Evolutionary conservation across 2,888 invertebrate species (phyloP).

Genomic region (Coelinius sp.): DNA sequence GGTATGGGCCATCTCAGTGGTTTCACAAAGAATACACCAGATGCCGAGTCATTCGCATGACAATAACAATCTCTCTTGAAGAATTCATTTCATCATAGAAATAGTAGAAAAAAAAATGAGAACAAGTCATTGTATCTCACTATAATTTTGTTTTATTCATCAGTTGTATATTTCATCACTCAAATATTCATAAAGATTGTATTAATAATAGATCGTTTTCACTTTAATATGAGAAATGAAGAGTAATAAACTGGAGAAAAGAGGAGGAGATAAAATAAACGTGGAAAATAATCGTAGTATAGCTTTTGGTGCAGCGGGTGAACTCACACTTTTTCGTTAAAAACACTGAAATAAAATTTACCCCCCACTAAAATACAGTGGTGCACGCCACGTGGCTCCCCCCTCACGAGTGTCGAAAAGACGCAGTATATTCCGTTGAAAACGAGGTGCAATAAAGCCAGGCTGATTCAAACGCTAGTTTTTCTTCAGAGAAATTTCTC

Average conservation of each 20-base stretch:
- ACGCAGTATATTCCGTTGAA: slow-evolving; percentile 1
- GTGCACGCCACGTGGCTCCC: slow-evolving; percentile 8
- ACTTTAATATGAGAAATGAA: neutral
- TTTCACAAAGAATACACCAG: neutral
- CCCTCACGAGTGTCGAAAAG: neutral
- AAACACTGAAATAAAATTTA: neutral
- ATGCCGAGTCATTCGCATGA: slow-evolving; percentile 17
- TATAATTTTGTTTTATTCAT: neutral
- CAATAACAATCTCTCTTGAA: neutral
- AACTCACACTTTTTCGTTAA: neutral
- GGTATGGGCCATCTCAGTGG: neutral
- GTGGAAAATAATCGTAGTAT: neutral
- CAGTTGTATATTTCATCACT: neutral
- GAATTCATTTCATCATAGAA: neutral
- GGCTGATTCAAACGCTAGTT: slow-evolving; percentile 7
- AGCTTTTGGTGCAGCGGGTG: neutral
- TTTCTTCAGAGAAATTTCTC: neutral
- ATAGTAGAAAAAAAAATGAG: neutral
- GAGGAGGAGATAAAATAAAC: neutral
- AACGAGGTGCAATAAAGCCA: slow-evolving; percentile 14
- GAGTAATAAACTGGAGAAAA: neutral
- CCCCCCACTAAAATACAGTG: neutral
- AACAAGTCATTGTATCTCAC: neutral
- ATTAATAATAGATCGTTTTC: neutral
- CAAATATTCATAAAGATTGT: neutral